Evolutionary conservation across 2,113 vertebrate species (phyloP), one percentile per base, ranked within the genome.

Genomic region (Psophia crepitans): DNA sequence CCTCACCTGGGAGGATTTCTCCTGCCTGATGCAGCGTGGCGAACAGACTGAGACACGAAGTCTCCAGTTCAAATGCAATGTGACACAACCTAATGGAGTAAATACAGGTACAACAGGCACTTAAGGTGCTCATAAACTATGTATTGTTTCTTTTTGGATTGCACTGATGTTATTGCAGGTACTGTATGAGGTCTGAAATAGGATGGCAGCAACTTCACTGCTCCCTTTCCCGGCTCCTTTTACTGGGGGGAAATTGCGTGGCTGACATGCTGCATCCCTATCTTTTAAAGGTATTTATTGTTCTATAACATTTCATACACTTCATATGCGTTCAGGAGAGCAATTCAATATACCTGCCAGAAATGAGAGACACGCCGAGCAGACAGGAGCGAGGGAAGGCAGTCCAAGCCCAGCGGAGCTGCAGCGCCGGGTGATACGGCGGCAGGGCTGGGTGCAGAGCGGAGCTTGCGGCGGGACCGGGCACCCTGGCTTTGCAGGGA

Each of bases 61-160:
- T n/a, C 86, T 61, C 33, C 71, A 2, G 78, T 48, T 90, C 93
- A 96, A 95, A 95, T 89, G 88, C 41, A 4, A 93, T 94, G 96
- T 97, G 97, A 95, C 95, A 94, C 91, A 88, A 37, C n/a, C 76
- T 96, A 96, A 96, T 97, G 93, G 93, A 93, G 91, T 88, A 92
- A 96, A 90, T 89, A 85, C 84, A 77, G 94, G 87, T 51, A 93
- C 91, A 93, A 85, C 91, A 64, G 91, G 85, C 93, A 61, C 79
- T 97, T 92, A 92, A 92, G 93, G 91, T 90, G 91, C 87, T 95
- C 95, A 93, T 93, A 96, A 96, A 93, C 94, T 92, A 56, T 89
- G 93, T 22, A 51, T 88, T 91, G 89, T 71, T 91, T 91, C 96
- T 30, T 87, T 93, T 89, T 60, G 89, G 78, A 76, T 91, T 61